Evolutionary conservation across 1,140 invertebrate genomes (phyloP).

Genomic region (Trachymyrmex septentrionalis): DNA sequence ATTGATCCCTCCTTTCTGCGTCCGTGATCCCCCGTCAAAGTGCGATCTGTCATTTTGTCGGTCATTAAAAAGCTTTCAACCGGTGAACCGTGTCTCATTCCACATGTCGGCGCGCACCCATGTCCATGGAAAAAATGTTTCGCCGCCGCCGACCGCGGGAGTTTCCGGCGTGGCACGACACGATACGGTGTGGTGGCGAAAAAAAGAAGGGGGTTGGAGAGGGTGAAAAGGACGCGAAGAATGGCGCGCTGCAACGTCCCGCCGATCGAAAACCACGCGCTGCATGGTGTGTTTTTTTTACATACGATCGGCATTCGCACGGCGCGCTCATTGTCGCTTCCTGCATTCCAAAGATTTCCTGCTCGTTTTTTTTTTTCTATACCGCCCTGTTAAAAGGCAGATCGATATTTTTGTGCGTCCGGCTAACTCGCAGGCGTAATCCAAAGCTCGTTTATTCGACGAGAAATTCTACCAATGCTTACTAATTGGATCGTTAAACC

Average conservation of each 20-base stretch:
- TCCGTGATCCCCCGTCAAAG: not conserved
- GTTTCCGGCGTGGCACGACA: constrained; percentile 66
- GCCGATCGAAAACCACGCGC: constrained; percentile 68
- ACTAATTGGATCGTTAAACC: constrained; percentile 39
- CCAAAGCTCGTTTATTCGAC: constrained; percentile 41
- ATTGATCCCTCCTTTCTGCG: constrained; percentile 1
- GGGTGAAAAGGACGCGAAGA: constrained; percentile 59
- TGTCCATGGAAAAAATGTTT: constrained; percentile 80
- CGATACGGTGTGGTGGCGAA: constrained; percentile 6
- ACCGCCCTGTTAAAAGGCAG: constrained; percentile 32
- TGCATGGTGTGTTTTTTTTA: constrained; percentile 62
- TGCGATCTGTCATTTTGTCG: constrained; percentile 73
- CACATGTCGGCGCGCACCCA: constrained; percentile 75
- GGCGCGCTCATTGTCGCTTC: constrained; percentile 62
- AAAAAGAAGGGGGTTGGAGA: not conserved
- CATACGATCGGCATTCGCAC: constrained; percentile 60
- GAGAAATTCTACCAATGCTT: constrained; percentile 21
- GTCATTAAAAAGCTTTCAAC: constrained; percentile 82
- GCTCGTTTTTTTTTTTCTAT: constrained; percentile 41
- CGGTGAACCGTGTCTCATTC: constrained; percentile 74
- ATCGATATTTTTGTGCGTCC: constrained; percentile 53
- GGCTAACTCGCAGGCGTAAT: constrained; percentile 36
- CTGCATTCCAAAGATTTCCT: constrained; percentile 65
- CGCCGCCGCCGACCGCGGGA: constrained; percentile 73
- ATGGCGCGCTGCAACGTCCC: constrained; percentile 46